Conservation (phyloP, 2,888 invertebrate genomes). For the Quadriops clusia region DNA sequence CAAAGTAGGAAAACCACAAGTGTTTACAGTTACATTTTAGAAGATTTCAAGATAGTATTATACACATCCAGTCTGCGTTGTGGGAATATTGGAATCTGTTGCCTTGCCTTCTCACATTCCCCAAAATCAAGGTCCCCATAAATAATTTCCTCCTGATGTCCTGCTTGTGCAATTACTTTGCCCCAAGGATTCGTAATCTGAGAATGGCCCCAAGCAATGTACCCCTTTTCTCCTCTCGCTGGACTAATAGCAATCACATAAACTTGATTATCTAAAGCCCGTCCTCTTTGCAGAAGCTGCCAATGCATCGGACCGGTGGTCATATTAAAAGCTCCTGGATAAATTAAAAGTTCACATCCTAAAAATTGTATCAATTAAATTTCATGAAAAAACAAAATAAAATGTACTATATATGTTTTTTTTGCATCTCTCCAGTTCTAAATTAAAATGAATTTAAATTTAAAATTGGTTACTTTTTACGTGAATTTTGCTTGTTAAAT, state of each 20-base stretch:
- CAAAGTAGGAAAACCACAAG: no score
- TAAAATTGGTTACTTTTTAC: no score
- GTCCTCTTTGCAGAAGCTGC: conserved; percentile 68
- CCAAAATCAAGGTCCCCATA: conserved; percentile 65
- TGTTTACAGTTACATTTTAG: no score
- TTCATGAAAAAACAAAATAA: conserved; percentile 4
- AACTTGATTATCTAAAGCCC: conserved; percentile 83
- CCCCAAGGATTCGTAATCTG: conserved; percentile 78
- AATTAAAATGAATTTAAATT: no score
- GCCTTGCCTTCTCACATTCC: conserved; percentile 61
- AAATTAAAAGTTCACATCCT: conserved; percentile 79
- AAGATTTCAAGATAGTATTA: conserved; percentile 36
- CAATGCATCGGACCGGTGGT: conserved; percentile 92
- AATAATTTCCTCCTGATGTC: conserved; percentile 57
- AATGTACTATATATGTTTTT: no score
- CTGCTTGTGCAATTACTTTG: conserved; percentile 55
- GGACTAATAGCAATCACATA: conserved; percentile 79
- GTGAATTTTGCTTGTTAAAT: no score
- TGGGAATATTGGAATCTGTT: conserved; percentile 67
- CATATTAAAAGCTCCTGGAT: conserved; percentile 94
- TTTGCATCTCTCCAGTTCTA: no score
- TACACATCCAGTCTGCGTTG: conserved; percentile 62
- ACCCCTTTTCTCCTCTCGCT: conserved; percentile 64
- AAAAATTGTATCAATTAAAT: no score
- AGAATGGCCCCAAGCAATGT: conserved; percentile 85